These are phyloP conservation scores for Drosophila serrata DNA, from an alignment of 1,140 invertebrate genomes.

Conservation along the genomic window DNA sequence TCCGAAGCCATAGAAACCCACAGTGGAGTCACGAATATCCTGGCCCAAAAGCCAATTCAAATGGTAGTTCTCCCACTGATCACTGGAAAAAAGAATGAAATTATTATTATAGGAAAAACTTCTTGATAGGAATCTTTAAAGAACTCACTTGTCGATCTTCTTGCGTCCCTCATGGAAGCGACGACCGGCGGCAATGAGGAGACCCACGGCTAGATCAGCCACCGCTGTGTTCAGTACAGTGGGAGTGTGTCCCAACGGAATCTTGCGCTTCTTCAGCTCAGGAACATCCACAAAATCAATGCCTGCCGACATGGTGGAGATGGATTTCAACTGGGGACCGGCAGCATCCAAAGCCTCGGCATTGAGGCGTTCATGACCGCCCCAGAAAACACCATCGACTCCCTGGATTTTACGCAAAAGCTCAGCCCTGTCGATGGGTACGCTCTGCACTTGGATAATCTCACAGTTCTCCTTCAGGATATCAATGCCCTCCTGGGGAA, in stretches of 20 bases:
- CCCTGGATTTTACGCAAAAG: conserved; percentile 88
- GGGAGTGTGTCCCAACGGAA: conserved; percentile 95
- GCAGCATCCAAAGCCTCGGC: conserved; percentile 89
- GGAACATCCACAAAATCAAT: conserved; percentile 91
- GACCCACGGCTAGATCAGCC: conserved; percentile 93
- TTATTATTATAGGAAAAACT: conserved; percentile 79
- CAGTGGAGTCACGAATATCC: conserved; percentile 91
- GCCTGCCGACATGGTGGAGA: conserved; percentile 96
- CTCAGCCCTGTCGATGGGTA: conserved; percentile 85
- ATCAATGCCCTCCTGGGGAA: conserved; percentile 83
- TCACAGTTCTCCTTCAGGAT: conserved; percentile 79
- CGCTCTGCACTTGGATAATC: conserved; percentile 60
- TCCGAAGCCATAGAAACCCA: conserved; percentile 95
- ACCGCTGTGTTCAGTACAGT: conserved; percentile 95
- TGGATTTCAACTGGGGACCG: conserved; percentile 92
- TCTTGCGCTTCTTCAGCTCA: conserved; percentile 89
- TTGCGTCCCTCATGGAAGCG: conserved; percentile 92
- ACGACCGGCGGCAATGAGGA: conserved; percentile 85
- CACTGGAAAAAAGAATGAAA: conserved; percentile 84
- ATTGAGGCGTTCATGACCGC: conserved; percentile 90
- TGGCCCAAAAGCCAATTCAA: conserved; percentile 95
- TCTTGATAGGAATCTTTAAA: background rate
- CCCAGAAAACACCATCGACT: conserved; percentile 89
- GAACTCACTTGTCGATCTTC: conserved; percentile 77
- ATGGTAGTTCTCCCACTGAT: conserved; percentile 93